Evolutionary conservation across 2,888 invertebrate genomes (phyloP), one percentile per base, ranked within the genome.

Genomic region (Gastrophysa polygoni): DNA sequence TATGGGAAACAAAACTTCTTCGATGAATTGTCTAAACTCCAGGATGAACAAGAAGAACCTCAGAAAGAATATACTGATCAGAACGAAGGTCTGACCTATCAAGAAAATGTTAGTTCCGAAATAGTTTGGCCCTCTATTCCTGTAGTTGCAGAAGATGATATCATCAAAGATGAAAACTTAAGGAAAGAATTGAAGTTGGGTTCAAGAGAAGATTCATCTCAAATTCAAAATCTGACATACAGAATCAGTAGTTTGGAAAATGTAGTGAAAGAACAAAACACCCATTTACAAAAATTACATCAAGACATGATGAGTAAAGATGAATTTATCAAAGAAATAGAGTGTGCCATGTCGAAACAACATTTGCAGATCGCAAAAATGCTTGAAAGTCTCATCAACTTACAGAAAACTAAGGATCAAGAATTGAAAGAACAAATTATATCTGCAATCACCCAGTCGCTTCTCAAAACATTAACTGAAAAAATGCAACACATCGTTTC

Each of bases 401-500:
- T 80, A 52, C 76, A 85, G 80, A 74, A 84, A 58, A 78, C 73
- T 17, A 82, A 83, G 68, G 85, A 85, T 68, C 80, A 83, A 17
- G 84, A 85, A 57, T 75, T 84, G 18, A 82, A 83, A 14, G 86
- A 87, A 62, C 79, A 81, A 24, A 73, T 88, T 32, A 74, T 87
- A 38, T 80, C 82, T 38, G 79, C 82, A 11, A 76, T 88, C n/a
- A 83, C 85, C 34, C 87, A 87, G 71, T 81, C 85, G 52, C 76
- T 76, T 14, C 58, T 61, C 6, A 75, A 76, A 59, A 68, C 70
- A n/a, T 46, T 78, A 8, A 21, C 83, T 2, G 85, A 85, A 46
- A 85, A 85, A 65, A 75, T 89, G 62, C 85, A 87, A 46, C 82
- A 83, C 57, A 80, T 85, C 1, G 79, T 89, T 1, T 81, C 82